phyloP scores from a whole-genome alignment of 2,113 vertebrate genomes.

The Hemiprocne comata region DNA sequence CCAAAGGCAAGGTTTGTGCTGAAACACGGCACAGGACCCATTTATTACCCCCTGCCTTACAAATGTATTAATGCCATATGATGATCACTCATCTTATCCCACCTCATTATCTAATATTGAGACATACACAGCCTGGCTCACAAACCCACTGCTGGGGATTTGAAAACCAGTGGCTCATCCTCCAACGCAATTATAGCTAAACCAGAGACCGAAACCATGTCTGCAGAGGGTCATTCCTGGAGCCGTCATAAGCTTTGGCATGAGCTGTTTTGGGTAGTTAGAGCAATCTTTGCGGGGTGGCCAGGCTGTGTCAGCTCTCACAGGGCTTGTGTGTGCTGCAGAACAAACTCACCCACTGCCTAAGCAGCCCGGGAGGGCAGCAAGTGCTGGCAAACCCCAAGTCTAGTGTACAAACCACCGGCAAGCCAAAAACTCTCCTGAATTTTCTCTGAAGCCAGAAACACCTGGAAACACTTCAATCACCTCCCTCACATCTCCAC shows the following conservation, averaged over 20 bases:
- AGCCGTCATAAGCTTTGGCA: rapidly evolving
- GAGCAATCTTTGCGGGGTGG: not conserved
- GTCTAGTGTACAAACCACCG: not conserved
- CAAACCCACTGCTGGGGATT: rapidly evolving
- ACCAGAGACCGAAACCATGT: not conserved
- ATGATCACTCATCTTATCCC: not conserved
- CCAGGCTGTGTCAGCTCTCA: not conserved
- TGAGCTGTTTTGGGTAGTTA: not conserved
- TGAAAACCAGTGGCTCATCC: not conserved
- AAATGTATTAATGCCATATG: not conserved
- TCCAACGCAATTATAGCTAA: not conserved
- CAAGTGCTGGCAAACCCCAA: not conserved
- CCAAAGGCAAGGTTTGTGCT: not conserved
- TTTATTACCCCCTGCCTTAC: not conserved
- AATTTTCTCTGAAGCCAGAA: conserved; percentile 3
- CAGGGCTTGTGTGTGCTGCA: not conserved
- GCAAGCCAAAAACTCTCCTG: not conserved
- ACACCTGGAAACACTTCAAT: conserved; percentile 52
- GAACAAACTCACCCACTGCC: not conserved
- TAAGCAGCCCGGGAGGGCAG: not conserved
- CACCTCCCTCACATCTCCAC: not conserved
- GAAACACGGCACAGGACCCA: not conserved
- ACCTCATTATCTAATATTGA: not conserved
- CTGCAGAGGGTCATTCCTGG: not conserved
- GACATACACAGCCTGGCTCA: not conserved